Evolutionary conservation across 2,113 vertebrate species (phyloP).

Genomic region (Nyctereutes procyonoides): DNA sequence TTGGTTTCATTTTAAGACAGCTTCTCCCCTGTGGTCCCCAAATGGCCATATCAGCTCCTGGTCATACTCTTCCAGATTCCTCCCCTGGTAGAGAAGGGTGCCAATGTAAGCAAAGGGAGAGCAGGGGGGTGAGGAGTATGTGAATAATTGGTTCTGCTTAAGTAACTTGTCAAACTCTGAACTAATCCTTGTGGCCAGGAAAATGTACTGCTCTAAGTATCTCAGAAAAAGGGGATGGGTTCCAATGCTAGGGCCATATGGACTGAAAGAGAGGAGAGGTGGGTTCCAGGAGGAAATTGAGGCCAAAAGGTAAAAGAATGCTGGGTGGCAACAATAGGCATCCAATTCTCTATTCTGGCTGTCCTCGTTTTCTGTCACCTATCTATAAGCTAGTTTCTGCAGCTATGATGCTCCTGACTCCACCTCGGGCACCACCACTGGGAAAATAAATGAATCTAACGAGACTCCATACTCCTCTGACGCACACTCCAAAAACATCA

Average conservation of each 20-base stretch:
- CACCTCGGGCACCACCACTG: not conserved
- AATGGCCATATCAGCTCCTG: not conserved
- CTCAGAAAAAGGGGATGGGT: not conserved
- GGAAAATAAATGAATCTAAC: not conserved
- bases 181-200: not conserved
- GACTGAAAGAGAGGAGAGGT: rapidly evolving
- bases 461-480: not conserved
- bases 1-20: not conserved
- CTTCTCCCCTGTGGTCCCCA: not conserved
- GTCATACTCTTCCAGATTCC: not conserved
- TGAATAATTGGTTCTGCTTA: not conserved
- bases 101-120: not conserved
- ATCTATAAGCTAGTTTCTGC: not conserved
- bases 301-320: not conserved
- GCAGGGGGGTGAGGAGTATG: rapidly evolving
- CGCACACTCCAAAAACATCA: not conserved
- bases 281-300: not conserved
- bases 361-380: not conserved
- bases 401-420: not conserved
- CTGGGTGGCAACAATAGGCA: not conserved
- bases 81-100: not conserved
- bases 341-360: not conserved
- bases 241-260: not conserved
- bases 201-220: not conserved
- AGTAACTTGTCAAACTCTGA: not conserved